Percentiles rank a stretch among this genome's conserved stretches.
These are phyloP conservation scores for Tortrix viridana DNA, from an alignment of 2,888 invertebrate species.

Conservation along the genomic window DNA sequence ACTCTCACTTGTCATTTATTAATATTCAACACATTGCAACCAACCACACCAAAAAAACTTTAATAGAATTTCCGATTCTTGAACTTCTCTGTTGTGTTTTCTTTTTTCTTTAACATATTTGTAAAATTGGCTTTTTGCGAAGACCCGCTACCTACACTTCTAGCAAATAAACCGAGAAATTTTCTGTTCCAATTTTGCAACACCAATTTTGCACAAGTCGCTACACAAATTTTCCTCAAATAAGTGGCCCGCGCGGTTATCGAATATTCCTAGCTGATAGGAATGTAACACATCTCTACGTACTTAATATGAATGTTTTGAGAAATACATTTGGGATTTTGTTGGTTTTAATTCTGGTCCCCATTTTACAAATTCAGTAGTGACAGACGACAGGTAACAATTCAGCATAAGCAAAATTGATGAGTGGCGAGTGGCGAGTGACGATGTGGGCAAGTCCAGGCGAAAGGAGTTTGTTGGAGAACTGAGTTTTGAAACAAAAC, in stretches of 20 bases:
- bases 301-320: conserved; percentile 9
- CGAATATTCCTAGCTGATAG: conserved; percentile 57
- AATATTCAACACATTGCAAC: no score
- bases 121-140: conserved; percentile 35
- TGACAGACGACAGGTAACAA: no score
- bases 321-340: no score
- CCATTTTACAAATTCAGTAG: no score
- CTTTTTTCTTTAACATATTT: conserved; percentile 33
- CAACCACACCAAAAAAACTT: no score
- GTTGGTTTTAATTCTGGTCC: neutral
- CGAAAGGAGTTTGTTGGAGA: no score
- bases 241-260: conserved; percentile 66
- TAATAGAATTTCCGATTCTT: conserved; percentile 6
- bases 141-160: conserved; percentile 29
- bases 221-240: conserved; percentile 67
- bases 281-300: conserved; percentile 25
- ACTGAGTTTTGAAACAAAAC: no score
- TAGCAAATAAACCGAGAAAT: conserved; percentile 46
- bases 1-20: no score
- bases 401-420: no score
- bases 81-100: conserved; percentile 18
- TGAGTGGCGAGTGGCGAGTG: no score
- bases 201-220: conserved; percentile 58
- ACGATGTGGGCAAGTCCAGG: no score
- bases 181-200: conserved; percentile 59